These are phyloP conservation scores for Hycleus phaleratus DNA, from an alignment of 1,140 invertebrate genomes.

Conservation along the genomic window DNA sequence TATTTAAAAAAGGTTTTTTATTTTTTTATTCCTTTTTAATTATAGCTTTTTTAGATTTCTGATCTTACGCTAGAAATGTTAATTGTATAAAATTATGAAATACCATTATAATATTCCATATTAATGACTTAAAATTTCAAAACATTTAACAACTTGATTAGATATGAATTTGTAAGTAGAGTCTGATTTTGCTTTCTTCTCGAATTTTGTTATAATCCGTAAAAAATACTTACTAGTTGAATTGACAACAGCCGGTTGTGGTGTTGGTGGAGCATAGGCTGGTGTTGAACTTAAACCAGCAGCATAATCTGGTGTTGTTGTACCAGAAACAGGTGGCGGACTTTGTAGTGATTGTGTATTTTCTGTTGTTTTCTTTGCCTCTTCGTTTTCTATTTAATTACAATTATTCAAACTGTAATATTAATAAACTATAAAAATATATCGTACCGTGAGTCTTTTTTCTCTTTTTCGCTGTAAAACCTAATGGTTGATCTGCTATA, in stretches of 20 bases:
- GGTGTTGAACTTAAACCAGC: conserved; percentile 47
- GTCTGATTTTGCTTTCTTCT: too few relatives aligned
- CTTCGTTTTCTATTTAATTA: conserved; percentile 60
- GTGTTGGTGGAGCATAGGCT: conserved; percentile 37
- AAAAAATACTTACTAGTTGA: too few relatives aligned
- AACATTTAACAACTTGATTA: too few relatives aligned
- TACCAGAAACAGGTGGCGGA: conserved; percentile 39
- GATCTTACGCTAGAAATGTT: too few relatives aligned
- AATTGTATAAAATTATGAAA: too few relatives aligned
- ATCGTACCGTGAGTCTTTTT: conserved; percentile 51
- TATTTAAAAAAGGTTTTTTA: too few relatives aligned
- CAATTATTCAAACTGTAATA: not conserved
- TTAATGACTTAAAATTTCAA: too few relatives aligned
- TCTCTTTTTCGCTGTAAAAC: conserved; percentile 50
- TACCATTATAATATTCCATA: too few relatives aligned
- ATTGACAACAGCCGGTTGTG: conserved; percentile 26
- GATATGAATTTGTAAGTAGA: too few relatives aligned
- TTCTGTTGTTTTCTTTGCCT: conserved; percentile 62
- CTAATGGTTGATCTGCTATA: conserved; percentile 84
- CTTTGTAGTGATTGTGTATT: conserved; percentile 44
- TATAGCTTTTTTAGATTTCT: too few relatives aligned
- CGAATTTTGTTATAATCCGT: too few relatives aligned
- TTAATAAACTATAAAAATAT: not conserved
- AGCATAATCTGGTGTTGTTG: conserved; percentile 44
- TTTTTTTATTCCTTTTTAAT: too few relatives aligned